Evolutionary conservation across 1,140 invertebrate genomes (phyloP).

Genomic region (Bombus sibiricus): DNA sequence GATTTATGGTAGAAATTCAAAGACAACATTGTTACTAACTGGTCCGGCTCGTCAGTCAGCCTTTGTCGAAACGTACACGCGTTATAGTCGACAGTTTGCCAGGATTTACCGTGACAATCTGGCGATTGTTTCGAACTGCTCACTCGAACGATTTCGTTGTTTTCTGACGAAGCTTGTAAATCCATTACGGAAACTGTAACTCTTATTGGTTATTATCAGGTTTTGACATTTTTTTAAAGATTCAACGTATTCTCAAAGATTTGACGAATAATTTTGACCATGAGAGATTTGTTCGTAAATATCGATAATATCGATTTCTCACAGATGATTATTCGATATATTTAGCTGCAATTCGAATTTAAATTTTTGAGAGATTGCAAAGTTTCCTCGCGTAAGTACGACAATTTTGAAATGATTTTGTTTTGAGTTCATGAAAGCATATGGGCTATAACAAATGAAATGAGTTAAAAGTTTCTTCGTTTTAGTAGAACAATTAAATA

Average conservation of each 20-base stretch:
- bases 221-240: neutral
- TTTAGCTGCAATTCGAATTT: too few species aligned
- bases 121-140: neutral
- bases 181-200: neutral
- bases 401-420: neutral
- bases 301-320: too few species aligned
- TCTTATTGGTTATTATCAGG: neutral
- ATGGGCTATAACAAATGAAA: neutral
- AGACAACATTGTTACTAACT: neutral
- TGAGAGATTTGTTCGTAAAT: too few species aligned
- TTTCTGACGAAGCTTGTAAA: neutral
- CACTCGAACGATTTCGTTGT: neutral
- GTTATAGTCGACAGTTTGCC: neutral
- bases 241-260: neutral
- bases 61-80: neutral
- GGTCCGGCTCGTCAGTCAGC: neutral
- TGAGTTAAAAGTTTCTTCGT: too few species aligned
- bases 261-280: neutral
- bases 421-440: neutral
- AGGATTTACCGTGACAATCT: neutral
- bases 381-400: neutral
- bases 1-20: constrained; percentile 31
- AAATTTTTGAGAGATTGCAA: too few species aligned
- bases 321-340: too few species aligned
- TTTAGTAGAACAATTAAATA: too few species aligned